Evolutionary conservation across 2,113 vertebrate species (phyloP).

Genomic region (Zapus hudsonius): DNA sequence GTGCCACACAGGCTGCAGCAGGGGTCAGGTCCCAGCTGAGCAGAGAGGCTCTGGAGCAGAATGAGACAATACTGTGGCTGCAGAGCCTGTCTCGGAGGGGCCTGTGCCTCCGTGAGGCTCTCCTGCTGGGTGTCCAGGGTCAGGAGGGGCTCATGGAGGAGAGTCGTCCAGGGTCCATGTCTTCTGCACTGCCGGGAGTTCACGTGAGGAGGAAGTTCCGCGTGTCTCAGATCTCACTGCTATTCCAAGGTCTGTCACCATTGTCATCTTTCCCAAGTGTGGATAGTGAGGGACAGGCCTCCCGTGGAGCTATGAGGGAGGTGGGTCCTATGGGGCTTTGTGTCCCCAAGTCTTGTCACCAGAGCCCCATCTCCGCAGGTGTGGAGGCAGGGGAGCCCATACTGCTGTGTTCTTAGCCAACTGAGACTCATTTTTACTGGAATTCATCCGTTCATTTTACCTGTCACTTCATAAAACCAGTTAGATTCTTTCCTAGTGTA

Average conservation of each 20-base stretch:
- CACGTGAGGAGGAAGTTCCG: background rate
- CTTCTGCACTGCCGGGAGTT: background rate
- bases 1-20: background rate
- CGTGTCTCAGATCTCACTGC: too few relatives aligned
- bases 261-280: background rate
- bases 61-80: rapidly evolving
- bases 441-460: background rate
- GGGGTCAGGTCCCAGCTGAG: background rate
- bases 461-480: background rate
- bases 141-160: background rate
- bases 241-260: background rate
- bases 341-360: background rate
- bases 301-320: background rate
- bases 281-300: background rate
- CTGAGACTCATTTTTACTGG: background rate
- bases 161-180: too few relatives aligned
- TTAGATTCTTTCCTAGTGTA: background rate
- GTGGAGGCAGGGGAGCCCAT: too few relatives aligned
- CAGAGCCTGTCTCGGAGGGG: background rate
- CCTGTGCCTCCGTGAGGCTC: background rate
- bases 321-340: background rate
- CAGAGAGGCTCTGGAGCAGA: rapidly evolving
- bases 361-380: too few relatives aligned
- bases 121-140: background rate
- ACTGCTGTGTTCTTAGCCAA: background rate